Evolutionary conservation across 2,113 vertebrate genomes (phyloP), one percentile per base, ranked within the genome.

Genomic region (Colinus virginianus): DNA sequence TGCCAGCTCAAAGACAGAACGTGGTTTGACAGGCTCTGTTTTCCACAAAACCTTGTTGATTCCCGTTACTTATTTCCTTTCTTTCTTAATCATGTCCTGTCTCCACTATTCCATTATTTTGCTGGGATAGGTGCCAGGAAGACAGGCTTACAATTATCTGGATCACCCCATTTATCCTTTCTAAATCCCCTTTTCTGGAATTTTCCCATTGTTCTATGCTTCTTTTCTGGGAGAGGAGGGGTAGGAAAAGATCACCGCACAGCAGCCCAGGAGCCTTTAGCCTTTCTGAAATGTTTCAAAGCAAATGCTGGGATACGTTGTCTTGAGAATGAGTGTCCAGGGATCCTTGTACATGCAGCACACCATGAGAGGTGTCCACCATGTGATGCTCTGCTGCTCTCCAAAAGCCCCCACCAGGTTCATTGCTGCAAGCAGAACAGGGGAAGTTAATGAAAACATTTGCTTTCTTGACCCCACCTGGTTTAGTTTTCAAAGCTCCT

Each of bases 61-160:
- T 84, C 77, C 84, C 2, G 5, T 90, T 92, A 68, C 92, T 92
- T 96, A 92, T 66, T 96, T 96, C 96, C 95, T 95, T 93, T 96
- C 90, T 96, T 96, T 95, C 90, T 95, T 95, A 95, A 92, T 95
- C 94, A 78, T 91, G 92, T 95, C 94, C 90, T 95, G 90, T 95
- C 86, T 93, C 71, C 0, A 1, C 77, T 93, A 40, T 90, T 90
- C 22, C 69, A 61, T 93, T 95, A 92, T 94, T 96, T 94, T 94
- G 66, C 88, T 96, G 84, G 88, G 77, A 92, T 72, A 80, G 46
- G 36, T 90, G 86, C 86, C 93, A 96, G 70, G 70, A 69, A 72
- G 93, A 84, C 79, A 81, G 77, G 21, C 59, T 94, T 92, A 48
- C 69, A 84, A 90, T 95, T 93, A 87, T 87, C 80, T 96, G 77